Base-by-base conservation (phyloP, 2,113 vertebrate genomes). In the Heliornis fulica region DNA sequence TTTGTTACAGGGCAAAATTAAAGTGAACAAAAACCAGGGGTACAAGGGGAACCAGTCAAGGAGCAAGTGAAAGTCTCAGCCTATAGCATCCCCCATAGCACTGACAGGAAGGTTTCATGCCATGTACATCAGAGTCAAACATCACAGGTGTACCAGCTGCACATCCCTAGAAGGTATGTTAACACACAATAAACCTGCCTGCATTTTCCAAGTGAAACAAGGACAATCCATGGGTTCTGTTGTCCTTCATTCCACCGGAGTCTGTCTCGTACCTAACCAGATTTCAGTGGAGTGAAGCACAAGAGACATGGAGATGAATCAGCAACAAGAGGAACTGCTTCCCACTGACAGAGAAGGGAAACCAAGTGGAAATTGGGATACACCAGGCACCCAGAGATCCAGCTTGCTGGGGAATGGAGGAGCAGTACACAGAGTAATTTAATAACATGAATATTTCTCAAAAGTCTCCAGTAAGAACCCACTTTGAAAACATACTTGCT, bases 211-310 rank as follows among this genome's bases (percentile, higher is more conserved):
- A 80, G 93, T n/a, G 85, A 26, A 43, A 51, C n/a, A 76, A 83
- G 97, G 97, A 97, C 28, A 5, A 97, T 98, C 99, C 98, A 98
- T 98, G 98, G 96, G 94, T 98, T 98, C 98, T 98, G 97, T 97
- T 99, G 98, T 99, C 99, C 99, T 99, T 99, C 99, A 99, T 99
- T 99, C 99, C 99, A 99, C 99, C 99, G 99, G 99, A 99, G 99
- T 99, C 99, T 99, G 99, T 99, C 97, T 98, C 93, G 63, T 98
- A 97, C 94, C 97, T 91, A 98, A 98, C 98, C 99, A 99, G 99
- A 99, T 99, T 99, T 99, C 99, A 99, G 99, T 99, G 99, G 99
- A 97, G 98, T 99, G 99, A 99, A 99, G 99, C 98, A 98, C 99
- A 99, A 97, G 98, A 99, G 98, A 96, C 99, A 98, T 99, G 98